Evolutionary conservation across 2,888 invertebrate genomes (phyloP), one percentile per base, ranked within the genome.

Genomic region (Coremacera marginata): DNA sequence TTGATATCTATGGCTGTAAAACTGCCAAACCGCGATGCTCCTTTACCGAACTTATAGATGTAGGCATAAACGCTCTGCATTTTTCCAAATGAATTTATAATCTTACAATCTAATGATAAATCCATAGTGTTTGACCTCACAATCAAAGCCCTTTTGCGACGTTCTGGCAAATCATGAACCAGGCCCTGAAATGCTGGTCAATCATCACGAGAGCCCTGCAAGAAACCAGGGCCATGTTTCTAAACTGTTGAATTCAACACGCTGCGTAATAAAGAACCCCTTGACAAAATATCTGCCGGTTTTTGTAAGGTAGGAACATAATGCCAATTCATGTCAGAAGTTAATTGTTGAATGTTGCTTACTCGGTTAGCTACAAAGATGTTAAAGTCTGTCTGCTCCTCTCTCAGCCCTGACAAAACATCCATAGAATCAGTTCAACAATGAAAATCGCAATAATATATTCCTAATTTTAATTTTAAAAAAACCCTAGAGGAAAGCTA

Each of bases 371-470:
- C n/a, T n/a, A n/a, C n/a, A n/a, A n/a, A n/a, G n/a, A n/a, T n/a
- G n/a, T n/a, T n/a, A n/a, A n/a, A n/a, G n/a, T n/a, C n/a, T n/a
- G n/a, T n/a, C n/a, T n/a, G n/a, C n/a, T 77, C 73, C 4, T 80
- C 52, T 0, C 55, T 73, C 8, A 78, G n/a, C 80, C 79, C 76
- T 0, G 78, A 78, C 16, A 79, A 62, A 22, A 77, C 78, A 0
- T 79, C 75, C 19, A 52, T 77, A 3, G 79, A 79, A 19, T 80
- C 75, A 14, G 75, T 77, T 77, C 79, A 75, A 31, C 77, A 79
- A 22, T 75, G 67, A 11, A 19, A 70, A 34, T 74, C 52, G 16
- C 27, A 63, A 14, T 62, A 5, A 62, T 25, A 62, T n/a, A 22
- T 22, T 27, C 22, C 31, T 14, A 62, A 5, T 62, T 25, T 27